Conservation (phyloP, 2,113 vertebrate species). For the Ivindomyrus marchei region DNA sequence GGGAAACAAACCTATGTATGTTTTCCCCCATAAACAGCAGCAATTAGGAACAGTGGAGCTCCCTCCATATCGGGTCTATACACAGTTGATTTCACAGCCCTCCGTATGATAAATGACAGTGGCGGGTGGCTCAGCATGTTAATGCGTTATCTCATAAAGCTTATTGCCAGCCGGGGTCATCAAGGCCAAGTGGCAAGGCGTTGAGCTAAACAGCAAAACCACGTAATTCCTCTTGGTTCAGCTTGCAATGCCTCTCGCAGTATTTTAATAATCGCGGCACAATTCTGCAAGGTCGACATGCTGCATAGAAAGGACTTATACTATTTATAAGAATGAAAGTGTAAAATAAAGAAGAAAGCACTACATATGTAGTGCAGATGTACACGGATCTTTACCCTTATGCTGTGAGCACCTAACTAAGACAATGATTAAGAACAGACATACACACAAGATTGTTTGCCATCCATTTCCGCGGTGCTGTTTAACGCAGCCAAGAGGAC, state of each 20-base stretch:
- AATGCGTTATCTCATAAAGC: conserved; percentile 64
- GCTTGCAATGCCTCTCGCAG: conserved; percentile 51
- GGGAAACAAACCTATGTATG: neutral
- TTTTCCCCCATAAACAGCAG: conserved; percentile 16
- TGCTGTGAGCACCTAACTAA: conserved; percentile 34
- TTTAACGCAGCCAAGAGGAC: neutral
- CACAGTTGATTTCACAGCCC: conserved; percentile 56
- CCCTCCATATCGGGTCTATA: conserved; percentile 51
- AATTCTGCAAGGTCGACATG: conserved; percentile 52
- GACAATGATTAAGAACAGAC: conserved; percentile 33
- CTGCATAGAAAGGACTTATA: conserved; percentile 47
- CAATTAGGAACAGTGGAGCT: conserved; percentile 47
- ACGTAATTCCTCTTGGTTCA: conserved; percentile 48
- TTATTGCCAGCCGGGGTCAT: conserved; percentile 57
- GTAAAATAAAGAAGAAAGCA: conserved; percentile 52
- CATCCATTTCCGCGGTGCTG: conserved; percentile 1
- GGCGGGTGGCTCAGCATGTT: conserved; percentile 60
- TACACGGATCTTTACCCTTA: neutral
- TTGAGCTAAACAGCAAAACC: conserved; percentile 56
- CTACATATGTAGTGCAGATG: conserved; percentile 44
- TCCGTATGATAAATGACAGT: conserved; percentile 55
- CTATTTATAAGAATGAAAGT: conserved; percentile 45
- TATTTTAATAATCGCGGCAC: conserved; percentile 40
- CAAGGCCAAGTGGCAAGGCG: conserved; percentile 55
- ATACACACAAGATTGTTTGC: conserved; percentile 37